These are phyloP conservation scores for Cyclargus thomasi DNA, from an alignment of 1,140 invertebrate species.

Conservation along the genomic window DNA sequence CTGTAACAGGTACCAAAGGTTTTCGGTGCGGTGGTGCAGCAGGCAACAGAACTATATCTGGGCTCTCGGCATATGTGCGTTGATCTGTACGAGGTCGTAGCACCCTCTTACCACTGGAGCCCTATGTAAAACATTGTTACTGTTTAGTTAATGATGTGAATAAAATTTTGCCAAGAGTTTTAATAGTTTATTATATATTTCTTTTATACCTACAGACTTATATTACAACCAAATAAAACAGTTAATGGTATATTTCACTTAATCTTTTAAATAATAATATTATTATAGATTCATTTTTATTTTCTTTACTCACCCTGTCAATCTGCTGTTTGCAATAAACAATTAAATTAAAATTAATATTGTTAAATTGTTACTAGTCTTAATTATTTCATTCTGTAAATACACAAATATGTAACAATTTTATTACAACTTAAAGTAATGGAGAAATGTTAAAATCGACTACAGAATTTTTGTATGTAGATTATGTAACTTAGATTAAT, in stretches of 20 bases:
- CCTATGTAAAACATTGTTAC: conserved; percentile 31
- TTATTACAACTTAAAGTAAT: not conserved
- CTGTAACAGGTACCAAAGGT: conserved; percentile 38
- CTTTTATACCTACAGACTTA: no score
- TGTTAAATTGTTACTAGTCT: not conserved
- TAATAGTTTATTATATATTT: no score
- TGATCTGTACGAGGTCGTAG: conserved; percentile 85
- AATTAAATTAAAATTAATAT: not conserved
- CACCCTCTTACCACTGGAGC: conserved; percentile 78
- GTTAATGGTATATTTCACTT: not conserved
- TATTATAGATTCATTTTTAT: not conserved
- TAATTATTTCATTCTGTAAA: no score
- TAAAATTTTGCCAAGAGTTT: no score
- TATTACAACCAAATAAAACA: no score
- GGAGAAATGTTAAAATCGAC: not conserved
- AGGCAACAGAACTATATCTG: conserved; percentile 77
- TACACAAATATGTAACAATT: not conserved
- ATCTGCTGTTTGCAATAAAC: conserved; percentile 27
- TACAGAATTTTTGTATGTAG: no score
- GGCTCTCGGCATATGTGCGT: conserved; percentile 84
- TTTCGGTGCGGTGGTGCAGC: conserved; percentile 72
- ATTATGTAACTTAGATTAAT: no score
- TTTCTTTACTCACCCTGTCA: conserved; percentile 34
- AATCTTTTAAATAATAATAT: not conserved
- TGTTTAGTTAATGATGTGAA: no score